A percentile compares a stretch with the other conserved stretches of the same genome.
These are phyloP conservation scores for Ennomos erosarius DNA, from an alignment of 2,888 invertebrate species.

Conservation along the genomic window DNA sequence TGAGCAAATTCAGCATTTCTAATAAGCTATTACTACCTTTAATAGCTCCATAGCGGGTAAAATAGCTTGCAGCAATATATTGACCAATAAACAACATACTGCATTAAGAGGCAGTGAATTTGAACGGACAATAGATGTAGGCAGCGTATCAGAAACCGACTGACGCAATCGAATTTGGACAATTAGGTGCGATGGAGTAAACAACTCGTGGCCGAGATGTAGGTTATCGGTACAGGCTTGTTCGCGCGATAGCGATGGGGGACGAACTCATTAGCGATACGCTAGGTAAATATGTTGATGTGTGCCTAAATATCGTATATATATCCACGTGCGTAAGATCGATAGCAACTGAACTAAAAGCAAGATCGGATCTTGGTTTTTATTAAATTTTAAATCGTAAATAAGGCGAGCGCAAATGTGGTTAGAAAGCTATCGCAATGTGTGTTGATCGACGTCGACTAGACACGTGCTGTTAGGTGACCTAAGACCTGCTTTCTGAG, in stretches of 20 bases:
- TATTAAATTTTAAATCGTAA: conserved; percentile 31
- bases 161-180: conserved; percentile 67
- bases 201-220: conserved; percentile 63
- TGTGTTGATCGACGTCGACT: conserved; percentile 66
- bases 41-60: conserved; percentile 44
- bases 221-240: conserved; percentile 65
- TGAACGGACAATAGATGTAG: conserved; percentile 56
- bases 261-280: conserved; percentile 55
- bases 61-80: conserved; percentile 53
- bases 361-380: conserved; percentile 9
- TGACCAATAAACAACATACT: conserved; percentile 54
- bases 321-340: conserved; percentile 28
- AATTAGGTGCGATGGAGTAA: conserved; percentile 66
- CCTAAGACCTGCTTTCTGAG: conserved; percentile 65
- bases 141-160: conserved; percentile 46
- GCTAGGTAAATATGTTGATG: conserved; percentile 53
- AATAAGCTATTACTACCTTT: conserved; percentile 42
- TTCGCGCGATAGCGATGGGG: conserved; percentile 48
- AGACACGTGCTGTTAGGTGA: conserved; percentile 64
- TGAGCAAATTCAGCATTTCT: conserved; percentile 30
- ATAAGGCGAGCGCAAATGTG: conserved; percentile 39
- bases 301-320: conserved; percentile 47
- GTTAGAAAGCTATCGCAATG: conserved; percentile 58
- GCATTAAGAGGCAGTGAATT: conserved; percentile 49
- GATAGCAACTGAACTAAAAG: not conserved